Conservation (phyloP, 2,888 invertebrate genomes). For the Tipula lateralis region DNA sequence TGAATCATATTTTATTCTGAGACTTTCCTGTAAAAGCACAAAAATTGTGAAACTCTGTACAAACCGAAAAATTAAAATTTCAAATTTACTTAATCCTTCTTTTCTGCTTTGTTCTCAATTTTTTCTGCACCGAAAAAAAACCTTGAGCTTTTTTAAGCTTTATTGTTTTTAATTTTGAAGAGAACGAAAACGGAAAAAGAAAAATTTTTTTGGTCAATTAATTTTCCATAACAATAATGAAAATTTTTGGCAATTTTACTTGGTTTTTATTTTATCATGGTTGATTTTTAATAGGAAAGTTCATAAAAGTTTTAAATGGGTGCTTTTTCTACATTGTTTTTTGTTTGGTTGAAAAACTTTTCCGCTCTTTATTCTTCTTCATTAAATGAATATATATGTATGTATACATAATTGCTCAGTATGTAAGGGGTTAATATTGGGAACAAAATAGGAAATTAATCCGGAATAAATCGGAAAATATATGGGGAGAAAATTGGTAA, state of each 20-base stretch:
- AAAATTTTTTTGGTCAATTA: not conserved
- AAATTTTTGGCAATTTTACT: not conserved
- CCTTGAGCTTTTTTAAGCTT: not conserved
- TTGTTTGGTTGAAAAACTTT: not conserved
- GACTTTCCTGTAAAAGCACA: not conserved
- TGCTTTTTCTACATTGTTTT: not conserved
- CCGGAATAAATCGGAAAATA: not conserved
- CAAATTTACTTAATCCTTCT: not conserved
- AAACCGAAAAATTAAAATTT: not conserved
- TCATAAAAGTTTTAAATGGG: not conserved
- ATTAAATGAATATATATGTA: not conserved
- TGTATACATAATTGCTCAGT: not conserved
- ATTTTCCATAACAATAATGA: not conserved
- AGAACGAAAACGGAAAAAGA: not conserved
- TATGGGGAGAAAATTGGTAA: not conserved
- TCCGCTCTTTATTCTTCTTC: not conserved
- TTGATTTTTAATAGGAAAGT: not conserved
- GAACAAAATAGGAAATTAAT: not conserved
- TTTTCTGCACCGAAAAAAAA: not conserved
- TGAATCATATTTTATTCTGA: not conserved
- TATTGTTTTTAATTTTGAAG: not conserved
- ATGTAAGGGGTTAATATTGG: not conserved
- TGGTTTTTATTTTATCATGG: not conserved
- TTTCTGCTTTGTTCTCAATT: not conserved
- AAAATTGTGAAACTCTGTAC: not conserved